Conservation (phyloP, 1,140 invertebrate species). For the Dufourea novaeangliae region DNA sequence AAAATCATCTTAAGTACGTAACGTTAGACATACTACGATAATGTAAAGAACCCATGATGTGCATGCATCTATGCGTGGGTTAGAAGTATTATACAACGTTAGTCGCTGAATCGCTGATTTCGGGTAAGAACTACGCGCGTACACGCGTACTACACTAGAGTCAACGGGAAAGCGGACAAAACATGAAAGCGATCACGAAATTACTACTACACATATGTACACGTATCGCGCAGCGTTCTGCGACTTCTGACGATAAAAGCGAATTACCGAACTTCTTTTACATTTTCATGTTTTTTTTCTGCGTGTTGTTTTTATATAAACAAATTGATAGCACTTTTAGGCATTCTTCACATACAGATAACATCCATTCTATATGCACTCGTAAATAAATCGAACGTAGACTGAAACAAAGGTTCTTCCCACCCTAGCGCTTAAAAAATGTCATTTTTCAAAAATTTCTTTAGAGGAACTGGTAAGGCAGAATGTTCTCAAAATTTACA, state of each 20-base stretch:
- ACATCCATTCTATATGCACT: conserved; percentile 64
- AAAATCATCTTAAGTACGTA: conserved; percentile 45
- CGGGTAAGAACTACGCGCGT: conserved; percentile 25
- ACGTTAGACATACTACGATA: conserved; percentile 30
- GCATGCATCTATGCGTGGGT: conserved; percentile 14
- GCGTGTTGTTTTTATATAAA: conserved; percentile 36
- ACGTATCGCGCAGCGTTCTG: conserved; percentile 52
- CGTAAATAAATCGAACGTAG: conserved; percentile 56
- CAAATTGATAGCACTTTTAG: conserved; percentile 57
- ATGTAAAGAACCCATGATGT: conserved; percentile 21
- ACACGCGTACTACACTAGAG: conserved; percentile 32
- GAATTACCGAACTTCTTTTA: conserved; percentile 42
- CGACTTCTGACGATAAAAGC: conserved; percentile 43
- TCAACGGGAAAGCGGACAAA: conserved; percentile 59
- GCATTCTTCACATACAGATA: conserved; percentile 56
- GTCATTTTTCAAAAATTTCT: neutral
- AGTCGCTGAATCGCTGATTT: conserved; percentile 31
- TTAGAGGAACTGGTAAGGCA: neutral
- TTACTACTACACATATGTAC: conserved; percentile 59
- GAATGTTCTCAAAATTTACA: neutral
- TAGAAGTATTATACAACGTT: conserved; percentile 57
- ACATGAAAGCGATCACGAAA: conserved; percentile 50
- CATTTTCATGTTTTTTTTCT: conserved; percentile 3
- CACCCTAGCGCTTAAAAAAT: neutral
- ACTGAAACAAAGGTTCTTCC: conserved; percentile 37